Evolutionary conservation across 1,140 invertebrate species (phyloP).

Genomic region (Uloborus diversus): DNA sequence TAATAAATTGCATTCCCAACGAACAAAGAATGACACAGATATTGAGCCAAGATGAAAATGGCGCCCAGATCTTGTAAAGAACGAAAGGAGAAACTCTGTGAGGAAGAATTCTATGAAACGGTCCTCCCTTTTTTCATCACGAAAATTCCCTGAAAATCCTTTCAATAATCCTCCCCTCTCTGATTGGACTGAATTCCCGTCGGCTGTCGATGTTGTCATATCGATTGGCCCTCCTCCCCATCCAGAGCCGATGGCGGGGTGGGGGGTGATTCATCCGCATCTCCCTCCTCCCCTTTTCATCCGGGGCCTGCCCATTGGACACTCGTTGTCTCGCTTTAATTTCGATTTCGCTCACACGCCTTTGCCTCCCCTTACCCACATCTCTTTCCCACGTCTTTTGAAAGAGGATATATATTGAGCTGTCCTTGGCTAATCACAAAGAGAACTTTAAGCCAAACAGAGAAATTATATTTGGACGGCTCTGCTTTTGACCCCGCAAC

Average conservation of each 20-base stretch:
- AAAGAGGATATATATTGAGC: too few species aligned
- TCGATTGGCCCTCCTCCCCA: slow-evolving; percentile 36
- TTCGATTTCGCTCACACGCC: slow-evolving; percentile 34
- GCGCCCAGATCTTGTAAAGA: neutral
- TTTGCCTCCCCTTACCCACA: neutral
- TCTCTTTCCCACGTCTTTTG: neutral
- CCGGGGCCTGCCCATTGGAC: slow-evolving; percentile 44
- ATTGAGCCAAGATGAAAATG: neutral
- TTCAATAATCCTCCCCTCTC: slow-evolving; percentile 1
- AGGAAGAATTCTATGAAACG: neutral
- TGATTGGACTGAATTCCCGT: slow-evolving; percentile 38
- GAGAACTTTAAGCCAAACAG: too few species aligned
- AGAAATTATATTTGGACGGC: too few species aligned
- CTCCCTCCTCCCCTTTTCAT: slow-evolving; percentile 30
- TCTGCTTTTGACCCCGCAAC: too few species aligned
- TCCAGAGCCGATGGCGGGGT: neutral
- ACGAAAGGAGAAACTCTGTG: neutral
- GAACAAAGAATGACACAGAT: too few species aligned
- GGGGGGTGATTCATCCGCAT: slow-evolving; percentile 44
- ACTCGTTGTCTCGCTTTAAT: slow-evolving; percentile 43
- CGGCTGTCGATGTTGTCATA: slow-evolving; percentile 33
- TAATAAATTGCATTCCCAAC: too few species aligned
- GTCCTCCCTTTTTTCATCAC: neutral
- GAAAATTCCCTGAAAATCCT: neutral
- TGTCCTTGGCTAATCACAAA: too few species aligned